Base-by-base conservation (phyloP, 2,113 vertebrate species). In the Chaenocephalus aceratus region DNA sequence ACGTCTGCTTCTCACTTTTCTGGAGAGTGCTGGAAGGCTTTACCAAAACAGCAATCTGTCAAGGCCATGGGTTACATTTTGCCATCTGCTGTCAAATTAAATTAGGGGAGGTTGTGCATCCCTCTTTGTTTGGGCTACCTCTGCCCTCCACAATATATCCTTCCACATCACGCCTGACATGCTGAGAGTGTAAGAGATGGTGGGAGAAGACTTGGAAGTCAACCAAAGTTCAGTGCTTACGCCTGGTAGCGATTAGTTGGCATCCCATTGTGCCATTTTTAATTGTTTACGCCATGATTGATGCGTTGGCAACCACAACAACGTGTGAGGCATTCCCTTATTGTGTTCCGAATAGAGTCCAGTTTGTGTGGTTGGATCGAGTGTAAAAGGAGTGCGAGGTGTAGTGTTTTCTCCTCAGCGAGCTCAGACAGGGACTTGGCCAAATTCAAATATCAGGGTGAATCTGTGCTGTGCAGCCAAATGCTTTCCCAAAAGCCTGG, bases 21-120 rank as follows among this genome's bases (percentile, higher is more conserved):
- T 21, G 18, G 52, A 86, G 82, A 81, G 77, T 48, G 91, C 90
- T 91, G 90, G 89, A 93, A 90, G 92, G 83, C 89, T 92, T 91
- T 76, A 88, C 87, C 91, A 86, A 92, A 92, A 94, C 89, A 91
- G 88, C 92, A 95, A 95, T 96, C 94, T 96, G 94, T 87, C 88
- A 82, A 73, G 93, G 93, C 90, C 93, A 94, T 79, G 93, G 93
- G 94, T 94, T 91, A 92, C 77, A 69, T 86, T 93, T 90, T 88
- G 86, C 93, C 93, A 95, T 95, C 93, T 95, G 94, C 85, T 89
- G 75, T 89, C 78, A 84, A 70, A 93, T 93, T 87, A 89, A 93
- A 94, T 94, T 90, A 93, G 77, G 62, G 77, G 75, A 89, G 86
- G 77, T 77, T 86, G 88, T 86, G 86, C 82, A 77, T 84, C 78